Conservation (phyloP, 2,113 vertebrate species). For the Nycticorax nycticorax region DNA sequence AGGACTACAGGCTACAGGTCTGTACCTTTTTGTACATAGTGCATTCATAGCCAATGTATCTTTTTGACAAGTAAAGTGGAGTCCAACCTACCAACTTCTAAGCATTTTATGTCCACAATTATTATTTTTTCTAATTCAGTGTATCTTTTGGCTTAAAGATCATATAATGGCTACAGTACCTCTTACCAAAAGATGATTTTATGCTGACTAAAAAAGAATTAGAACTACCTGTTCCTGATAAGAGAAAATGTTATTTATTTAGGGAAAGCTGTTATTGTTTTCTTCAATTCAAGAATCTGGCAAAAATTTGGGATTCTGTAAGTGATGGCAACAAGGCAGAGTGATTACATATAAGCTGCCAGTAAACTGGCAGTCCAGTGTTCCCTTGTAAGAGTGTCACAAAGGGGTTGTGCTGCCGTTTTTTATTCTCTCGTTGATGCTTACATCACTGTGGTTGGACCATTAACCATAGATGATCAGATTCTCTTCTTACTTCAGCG, state of each 20-base stretch:
- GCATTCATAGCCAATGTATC: background rate
- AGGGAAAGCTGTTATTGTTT: background rate
- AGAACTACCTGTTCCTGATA: background rate
- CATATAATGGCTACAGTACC: background rate
- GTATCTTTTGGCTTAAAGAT: background rate
- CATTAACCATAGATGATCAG: background rate
- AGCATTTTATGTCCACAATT: background rate
- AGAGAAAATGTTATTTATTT: background rate
- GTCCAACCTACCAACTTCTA: background rate
- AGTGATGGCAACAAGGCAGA: background rate
- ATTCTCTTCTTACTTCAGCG: background rate
- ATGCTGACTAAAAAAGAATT: background rate
- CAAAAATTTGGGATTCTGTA: background rate
- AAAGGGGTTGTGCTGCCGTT: background rate
- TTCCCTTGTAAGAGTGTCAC: background rate
- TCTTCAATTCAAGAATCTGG: background rate
- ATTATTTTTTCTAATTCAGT: background rate
- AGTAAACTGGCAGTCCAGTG: background rate
- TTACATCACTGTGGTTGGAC: background rate
- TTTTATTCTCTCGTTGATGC: background rate
- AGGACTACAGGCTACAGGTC: background rate
- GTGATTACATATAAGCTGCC: background rate
- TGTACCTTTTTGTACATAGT: background rate
- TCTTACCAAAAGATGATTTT: background rate
- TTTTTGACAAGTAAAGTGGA: background rate